A percentile compares a stretch with the other conserved stretches of the same genome.
Evolutionary conservation across 2,888 invertebrate genomes (phyloP).

Genomic region (Invenusta paracnida): DNA sequence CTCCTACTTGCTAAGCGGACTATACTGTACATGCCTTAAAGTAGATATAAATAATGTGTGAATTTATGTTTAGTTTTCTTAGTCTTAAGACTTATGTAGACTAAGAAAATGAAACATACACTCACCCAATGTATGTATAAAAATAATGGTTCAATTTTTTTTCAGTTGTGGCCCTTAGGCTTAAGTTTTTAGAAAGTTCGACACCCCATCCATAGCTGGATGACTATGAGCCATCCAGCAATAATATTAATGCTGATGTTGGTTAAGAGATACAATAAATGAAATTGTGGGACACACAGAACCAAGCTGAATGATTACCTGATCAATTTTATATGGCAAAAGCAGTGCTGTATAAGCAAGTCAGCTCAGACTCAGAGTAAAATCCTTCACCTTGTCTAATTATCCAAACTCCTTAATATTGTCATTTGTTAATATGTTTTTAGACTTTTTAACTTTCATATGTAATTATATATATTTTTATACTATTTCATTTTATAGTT

Average conservation of each 20-base stretch:
- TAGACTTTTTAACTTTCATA: no score
- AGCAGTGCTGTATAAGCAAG: not conserved
- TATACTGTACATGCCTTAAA: conserved; percentile 19
- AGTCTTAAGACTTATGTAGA: not conserved
- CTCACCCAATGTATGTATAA: not conserved
- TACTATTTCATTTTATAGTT: no score
- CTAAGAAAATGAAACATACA: not conserved
- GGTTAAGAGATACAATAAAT: not conserved
- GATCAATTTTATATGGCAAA: not conserved
- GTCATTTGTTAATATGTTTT: no score
- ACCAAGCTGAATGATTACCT: not conserved
- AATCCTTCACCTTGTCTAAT: not conserved
- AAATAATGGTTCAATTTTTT: conserved; percentile 3
- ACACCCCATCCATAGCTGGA: no score
- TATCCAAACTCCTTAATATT: not conserved
- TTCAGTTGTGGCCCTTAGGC: not conserved
- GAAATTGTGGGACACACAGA: not conserved
- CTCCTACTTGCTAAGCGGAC: conserved; percentile 16
- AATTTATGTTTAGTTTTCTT: conserved; percentile 26
- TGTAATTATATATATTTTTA: no score
- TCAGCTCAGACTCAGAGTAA: not conserved
- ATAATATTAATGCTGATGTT: not conserved
- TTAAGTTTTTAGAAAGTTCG: conserved; percentile 27
- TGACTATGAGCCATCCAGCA: no score
- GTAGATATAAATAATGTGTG: conserved; percentile 18